Evolutionary conservation across 2,113 vertebrate genomes (phyloP), one percentile per base, ranked within the genome.

Genomic region (Malurus elegans): DNA sequence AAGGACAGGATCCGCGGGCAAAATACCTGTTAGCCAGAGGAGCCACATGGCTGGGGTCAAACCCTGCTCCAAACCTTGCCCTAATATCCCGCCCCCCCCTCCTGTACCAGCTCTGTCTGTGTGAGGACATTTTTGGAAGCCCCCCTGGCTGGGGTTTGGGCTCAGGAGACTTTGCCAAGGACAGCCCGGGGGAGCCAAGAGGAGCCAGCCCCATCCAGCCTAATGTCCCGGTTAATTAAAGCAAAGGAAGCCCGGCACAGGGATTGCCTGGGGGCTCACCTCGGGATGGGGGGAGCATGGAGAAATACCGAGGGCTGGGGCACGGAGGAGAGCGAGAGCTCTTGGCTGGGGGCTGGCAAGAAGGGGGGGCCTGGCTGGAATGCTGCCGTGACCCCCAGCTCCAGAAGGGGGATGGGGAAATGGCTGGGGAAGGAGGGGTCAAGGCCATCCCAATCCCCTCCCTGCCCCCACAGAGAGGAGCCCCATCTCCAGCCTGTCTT

Each of bases 1-100:
- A 97, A 70, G 73, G 94, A 92, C 98, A 98, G 34, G 21, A 88
- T 31, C 98, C 98, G 9, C 92, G 97, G 66, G 98, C 62, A 88
- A 98, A 98, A 91, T 97, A 96, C 95, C 99, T 99, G 96, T 19
- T 94, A 23, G 42, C 5, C 28, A 2, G 54, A 86, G 60, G n/a
- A 86, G 15, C 42, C 12, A 0, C 15, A 1, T 1, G 42, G 78
- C 32, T 3, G 3, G 34, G 23, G 18, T 62, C 65, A 90, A 56
- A 4, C 4, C 12, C 24, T 18, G 24, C 72, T 51, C 34, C 58
- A 25, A 25, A 18, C 32, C 34, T 21, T 3, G 4, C 26, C 62
- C 57, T 4, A 0, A 34, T 3, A 4, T 4, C 3, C 25, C 21
- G 14, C 15, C 47, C 21, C 44, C 7, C 47, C 21, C 38, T 10